Conservation (phyloP, 1,140 invertebrate genomes). For the Drosophila erecta region DNA sequence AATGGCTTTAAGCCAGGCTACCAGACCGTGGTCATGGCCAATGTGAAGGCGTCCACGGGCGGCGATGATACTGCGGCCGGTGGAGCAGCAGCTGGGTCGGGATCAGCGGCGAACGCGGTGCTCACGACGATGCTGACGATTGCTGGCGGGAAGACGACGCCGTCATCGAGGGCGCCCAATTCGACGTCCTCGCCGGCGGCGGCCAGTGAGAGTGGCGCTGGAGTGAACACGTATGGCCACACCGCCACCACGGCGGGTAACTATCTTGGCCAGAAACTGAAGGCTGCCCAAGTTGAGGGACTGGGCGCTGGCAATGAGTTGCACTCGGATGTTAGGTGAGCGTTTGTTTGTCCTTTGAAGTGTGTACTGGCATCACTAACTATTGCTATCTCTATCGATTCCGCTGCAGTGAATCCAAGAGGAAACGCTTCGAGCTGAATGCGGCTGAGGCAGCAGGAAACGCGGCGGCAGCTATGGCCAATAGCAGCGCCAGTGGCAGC, state of each 20-base stretch:
- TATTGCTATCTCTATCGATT: constrained; percentile 21
- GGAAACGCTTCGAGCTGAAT: constrained; percentile 72
- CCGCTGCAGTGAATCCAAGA: constrained; percentile 76
- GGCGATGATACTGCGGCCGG: constrained; percentile 27
- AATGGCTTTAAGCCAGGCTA: constrained; percentile 72
- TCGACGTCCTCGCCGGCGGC: constrained; percentile 18
- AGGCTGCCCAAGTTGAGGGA: constrained; percentile 79
- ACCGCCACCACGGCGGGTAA: constrained; percentile 74
- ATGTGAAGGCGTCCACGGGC: constrained; percentile 32
- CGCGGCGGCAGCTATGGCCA: constrained; percentile 13
- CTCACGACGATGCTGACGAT: no score
- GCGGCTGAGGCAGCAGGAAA: constrained; percentile 9
- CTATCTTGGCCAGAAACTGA: constrained; percentile 78
- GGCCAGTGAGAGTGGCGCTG: constrained; percentile 12
- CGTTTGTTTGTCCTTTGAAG: no score
- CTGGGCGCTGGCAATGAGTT: constrained; percentile 77
- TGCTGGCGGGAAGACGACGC: constrained; percentile 29
- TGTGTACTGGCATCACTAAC: not conserved
- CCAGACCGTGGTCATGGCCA: constrained; percentile 69
- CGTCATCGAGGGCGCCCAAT: constrained; percentile 16
- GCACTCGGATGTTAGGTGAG: constrained; percentile 79
- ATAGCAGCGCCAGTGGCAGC: constrained; percentile 24
- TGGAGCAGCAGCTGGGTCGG: constrained; percentile 13
- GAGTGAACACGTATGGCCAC: constrained; percentile 54
- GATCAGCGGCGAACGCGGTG: constrained; percentile 29